Base-by-base conservation (phyloP, 1,140 invertebrate genomes). In the Panagrolaimus sp. region DNA sequence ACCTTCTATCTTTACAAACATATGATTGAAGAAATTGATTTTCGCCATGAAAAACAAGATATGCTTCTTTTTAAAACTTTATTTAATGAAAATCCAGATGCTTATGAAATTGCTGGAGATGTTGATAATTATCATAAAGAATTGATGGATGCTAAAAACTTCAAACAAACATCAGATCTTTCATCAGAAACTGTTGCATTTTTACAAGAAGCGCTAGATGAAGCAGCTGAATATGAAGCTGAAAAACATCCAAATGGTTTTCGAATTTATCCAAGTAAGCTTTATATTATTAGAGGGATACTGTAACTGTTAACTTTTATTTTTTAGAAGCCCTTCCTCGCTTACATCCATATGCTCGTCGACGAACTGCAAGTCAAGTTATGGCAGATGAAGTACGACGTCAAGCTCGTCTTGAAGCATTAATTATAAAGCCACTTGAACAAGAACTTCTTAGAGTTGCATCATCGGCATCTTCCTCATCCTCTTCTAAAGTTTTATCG, bases 81-180 rank as follows among this genome's bases (percentile, higher is more conserved):
- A 13, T 14, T 38, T 43, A 5, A 5, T 16, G 13, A 38, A 8
- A 14, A 45, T 62, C 69, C 42, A 42, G 31, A 71, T 62, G 0
- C 20, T 1, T 16, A 13, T 25, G 44, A 63, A 48, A 53, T 16
- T 51, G 63, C 62, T 65, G 51, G 70, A 23, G 71, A 13, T 43
- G 45, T n/a, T 20, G 20, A 20, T 2, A 11, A 25, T 13, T 20
- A 25, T 3, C 51, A 57, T 27, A 57, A 27, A 25, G 51, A 57
- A 13, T 27, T 57, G 1, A 57, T 57, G 51, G 20, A 20, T 20
- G 20, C 9, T 23, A 27, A 57, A 20, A 27, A 57, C 9, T 57
- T 20, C 51, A 57, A 57, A 11, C n/a, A 3, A 14, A 25, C 27
- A 20, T 20, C 20, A 8, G 27, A 57, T 20, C n/a, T 57, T 0